Percentiles rank a stretch among this genome's conserved stretches.
phyloP scores from a whole-genome alignment of 2,113 vertebrate species.

The Eudyptes chrysolophus region DNA sequence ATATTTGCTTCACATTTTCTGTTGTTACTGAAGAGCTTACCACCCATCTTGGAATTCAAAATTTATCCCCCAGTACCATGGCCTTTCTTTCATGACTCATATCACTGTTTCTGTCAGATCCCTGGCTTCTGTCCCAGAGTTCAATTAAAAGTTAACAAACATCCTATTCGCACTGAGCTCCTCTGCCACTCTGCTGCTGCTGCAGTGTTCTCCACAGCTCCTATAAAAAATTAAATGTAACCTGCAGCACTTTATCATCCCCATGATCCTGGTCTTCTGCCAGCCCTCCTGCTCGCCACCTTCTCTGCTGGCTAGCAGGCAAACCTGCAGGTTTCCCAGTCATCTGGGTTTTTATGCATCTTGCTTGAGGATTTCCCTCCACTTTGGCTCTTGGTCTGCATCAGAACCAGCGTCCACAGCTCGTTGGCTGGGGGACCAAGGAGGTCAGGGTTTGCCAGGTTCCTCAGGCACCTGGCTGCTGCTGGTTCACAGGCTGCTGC shows the following conservation, averaged over 20 bases:
- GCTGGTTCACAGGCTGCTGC: neutral
- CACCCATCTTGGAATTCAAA: neutral
- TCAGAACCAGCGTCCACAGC: neutral
- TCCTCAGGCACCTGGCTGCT: neutral
- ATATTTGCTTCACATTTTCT: neutral
- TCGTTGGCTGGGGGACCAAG: neutral
- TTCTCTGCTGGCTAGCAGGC: neutral
- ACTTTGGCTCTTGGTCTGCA: neutral
- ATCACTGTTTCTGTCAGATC: neutral
- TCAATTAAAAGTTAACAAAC: constrained; percentile 24
- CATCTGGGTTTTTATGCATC: neutral
- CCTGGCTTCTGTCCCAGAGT: neutral
- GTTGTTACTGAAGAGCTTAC: neutral
- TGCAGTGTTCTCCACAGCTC: neutral
- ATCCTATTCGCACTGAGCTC: neutral
- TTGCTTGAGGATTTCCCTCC: neutral
- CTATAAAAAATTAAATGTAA: neutral
- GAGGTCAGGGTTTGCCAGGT: neutral
- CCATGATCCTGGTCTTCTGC: neutral
- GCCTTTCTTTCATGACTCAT: neutral
- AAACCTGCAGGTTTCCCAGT: neutral
- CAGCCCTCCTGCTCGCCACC: neutral
- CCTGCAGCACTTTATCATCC: neutral
- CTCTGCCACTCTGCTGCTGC: neutral
- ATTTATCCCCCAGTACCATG: neutral